Percentiles rank a stretch among this genome's conserved stretches.
Conservation (phyloP, 2,888 invertebrate species). For the Brachypterus glaber region DNA sequence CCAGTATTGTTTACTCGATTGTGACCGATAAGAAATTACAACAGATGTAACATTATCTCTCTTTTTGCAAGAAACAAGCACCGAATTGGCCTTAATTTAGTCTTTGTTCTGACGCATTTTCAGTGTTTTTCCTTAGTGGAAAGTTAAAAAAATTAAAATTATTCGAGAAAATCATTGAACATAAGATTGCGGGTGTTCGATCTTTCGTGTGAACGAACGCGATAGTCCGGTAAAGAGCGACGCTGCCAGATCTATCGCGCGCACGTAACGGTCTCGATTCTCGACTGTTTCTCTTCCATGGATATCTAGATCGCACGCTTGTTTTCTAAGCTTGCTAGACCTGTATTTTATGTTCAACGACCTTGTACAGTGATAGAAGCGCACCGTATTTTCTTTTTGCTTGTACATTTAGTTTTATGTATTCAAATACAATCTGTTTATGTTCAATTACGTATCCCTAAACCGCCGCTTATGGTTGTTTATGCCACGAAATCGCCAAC, state of each 20-base stretch:
- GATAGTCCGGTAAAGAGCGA: slow-evolving; percentile 30
- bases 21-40: slow-evolving; percentile 17
- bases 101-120: no score
- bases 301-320: slow-evolving; percentile 34
- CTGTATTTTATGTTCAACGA: slow-evolving; percentile 31
- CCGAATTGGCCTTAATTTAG: no score
- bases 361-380: slow-evolving; percentile 24
- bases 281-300: slow-evolving; percentile 31
- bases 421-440: no score
- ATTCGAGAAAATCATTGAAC: slow-evolving; percentile 21
- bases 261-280: slow-evolving; percentile 35
- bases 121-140: no score
- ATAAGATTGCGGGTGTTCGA: slow-evolving; percentile 34
- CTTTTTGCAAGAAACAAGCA: no score
- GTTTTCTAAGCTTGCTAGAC: slow-evolving; percentile 29
- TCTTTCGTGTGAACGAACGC: slow-evolving; percentile 40
- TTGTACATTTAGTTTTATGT: neutral
- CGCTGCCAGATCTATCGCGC: slow-evolving; percentile 34
- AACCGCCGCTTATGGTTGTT: no score
- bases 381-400: neutral
- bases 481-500: no score
- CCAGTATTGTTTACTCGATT: slow-evolving; percentile 16
- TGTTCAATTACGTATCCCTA: no score
- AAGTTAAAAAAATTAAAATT: no score
- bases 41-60: no score